Base-by-base conservation (phyloP, 2,888 invertebrate genomes). In the Xylocampa areola region DNA sequence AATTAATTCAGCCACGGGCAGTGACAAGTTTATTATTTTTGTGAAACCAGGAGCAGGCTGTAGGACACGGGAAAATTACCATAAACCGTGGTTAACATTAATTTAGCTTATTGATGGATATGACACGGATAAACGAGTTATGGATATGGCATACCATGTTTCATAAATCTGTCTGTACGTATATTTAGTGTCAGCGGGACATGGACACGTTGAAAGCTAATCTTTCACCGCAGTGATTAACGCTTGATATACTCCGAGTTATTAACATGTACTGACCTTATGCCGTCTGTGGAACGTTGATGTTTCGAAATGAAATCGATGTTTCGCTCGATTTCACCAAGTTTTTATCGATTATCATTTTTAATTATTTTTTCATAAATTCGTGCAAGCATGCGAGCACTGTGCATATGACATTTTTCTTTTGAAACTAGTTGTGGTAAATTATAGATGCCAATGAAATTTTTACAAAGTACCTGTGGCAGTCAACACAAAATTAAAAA, bases 11-110 rank as follows among this genome's bases (percentile, higher is more conserved):
- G 73, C 75, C 75, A 76, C 76, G 74, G 70, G 65, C 68, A 79
- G 51, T 84, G 84, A 89, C 86, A 81, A 80, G 78, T 86, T 80
- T 84, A 87, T 89, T 86, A 87, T 84, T 85, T 83, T 82, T 81
- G 77, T 68, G 64, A 77, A 74, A 68, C 63, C 68, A 69, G 73
- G 72, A 77, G 63, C 61, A 75, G 70, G 77, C 33, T 67, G 80
- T 80, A 71, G 80, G 78, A 80, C 73, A 73, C 62, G 35, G 36
- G 57, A 59, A 66, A 23, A 87, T 87, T 85, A 85, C 69, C 84
- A 85, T 86, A 81, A 83, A 85, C 82, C 83, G 81, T 84, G 85
- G 79, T 78, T 77, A 66, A 79, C 85, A 85, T 86, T 86, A 79
- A 86, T 85, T 85, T 79, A 76, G 74, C 78, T 83, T 79, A 84